phyloP scores from a whole-genome alignment of 2,113 vertebrate species.

The Festucalex cinctus region DNA sequence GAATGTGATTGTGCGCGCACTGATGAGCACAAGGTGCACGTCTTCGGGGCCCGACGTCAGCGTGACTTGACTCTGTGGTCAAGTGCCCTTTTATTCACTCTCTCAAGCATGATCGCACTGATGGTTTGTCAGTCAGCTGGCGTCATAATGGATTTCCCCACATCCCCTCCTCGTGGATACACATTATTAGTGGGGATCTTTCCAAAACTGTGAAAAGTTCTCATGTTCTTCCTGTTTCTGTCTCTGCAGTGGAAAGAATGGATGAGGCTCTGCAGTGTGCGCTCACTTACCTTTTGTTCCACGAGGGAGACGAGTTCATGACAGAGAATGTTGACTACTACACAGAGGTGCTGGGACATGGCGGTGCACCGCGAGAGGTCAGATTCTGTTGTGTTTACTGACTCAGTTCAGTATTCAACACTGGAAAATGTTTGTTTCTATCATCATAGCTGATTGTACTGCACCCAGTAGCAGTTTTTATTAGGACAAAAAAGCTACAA shows the following conservation, averaged over 20 bases:
- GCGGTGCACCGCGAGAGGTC: constrained; percentile 64
- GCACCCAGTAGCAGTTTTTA: neutral
- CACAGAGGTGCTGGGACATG: constrained; percentile 72
- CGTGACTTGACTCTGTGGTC: constrained; percentile 12
- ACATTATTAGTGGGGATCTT: neutral
- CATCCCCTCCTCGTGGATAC: neutral
- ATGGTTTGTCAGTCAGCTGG: constrained; percentile 29
- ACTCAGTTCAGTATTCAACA: neutral
- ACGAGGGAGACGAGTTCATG: constrained; percentile 83
- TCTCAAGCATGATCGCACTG: constrained; percentile 31
- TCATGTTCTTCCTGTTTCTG: constrained; percentile 4
- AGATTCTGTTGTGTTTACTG: neutral
- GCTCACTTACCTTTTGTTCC: constrained; percentile 86
- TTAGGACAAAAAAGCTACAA: neutral
- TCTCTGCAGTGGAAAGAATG: constrained; percentile 72
- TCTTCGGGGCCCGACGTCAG: neutral
- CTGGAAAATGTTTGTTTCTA: neutral
- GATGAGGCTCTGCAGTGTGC: constrained; percentile 82
- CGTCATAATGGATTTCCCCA: constrained; percentile 8
- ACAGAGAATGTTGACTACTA: constrained; percentile 83
- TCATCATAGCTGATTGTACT: neutral
- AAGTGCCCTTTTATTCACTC: constrained; percentile 40
- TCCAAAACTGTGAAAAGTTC: constrained; percentile 5
- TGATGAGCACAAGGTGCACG: neutral
- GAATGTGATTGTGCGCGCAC: constrained; percentile 12